Conservation (phyloP, 2,888 invertebrate species). For the Chamaedrilus cognettii region DNA sequence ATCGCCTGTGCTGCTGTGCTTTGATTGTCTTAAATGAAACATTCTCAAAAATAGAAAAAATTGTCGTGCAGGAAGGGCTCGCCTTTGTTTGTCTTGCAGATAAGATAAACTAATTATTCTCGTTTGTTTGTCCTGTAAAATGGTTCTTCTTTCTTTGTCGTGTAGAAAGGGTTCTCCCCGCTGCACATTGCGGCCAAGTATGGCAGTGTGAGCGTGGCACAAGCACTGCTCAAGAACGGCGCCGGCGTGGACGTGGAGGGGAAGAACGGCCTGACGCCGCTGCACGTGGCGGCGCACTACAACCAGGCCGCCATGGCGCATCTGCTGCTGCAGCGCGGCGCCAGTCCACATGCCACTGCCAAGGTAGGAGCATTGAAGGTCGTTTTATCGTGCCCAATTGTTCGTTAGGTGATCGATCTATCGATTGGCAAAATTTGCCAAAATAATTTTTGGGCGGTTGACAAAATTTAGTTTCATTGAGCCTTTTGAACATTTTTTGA, state of each 20-base stretch:
- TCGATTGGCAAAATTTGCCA: too few species aligned
- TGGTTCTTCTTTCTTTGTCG: not conserved
- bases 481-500: too few species aligned
- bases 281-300: slow-evolving; percentile 98
- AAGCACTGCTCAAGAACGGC: slow-evolving; percentile 87
- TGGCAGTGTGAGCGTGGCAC: slow-evolving; percentile 86
- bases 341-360: slow-evolving; percentile 93
- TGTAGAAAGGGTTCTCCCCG: slow-evolving; percentile 88
- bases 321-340: slow-evolving; percentile 89
- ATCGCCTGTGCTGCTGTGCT: too few species aligned
- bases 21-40: too few species aligned
- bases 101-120: too few species aligned
- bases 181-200: slow-evolving; percentile 98
- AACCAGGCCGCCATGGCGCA: slow-evolving; percentile 85
- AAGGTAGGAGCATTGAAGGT: slow-evolving; percentile 70
- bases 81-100: too few species aligned
- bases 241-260: slow-evolving; percentile 96
- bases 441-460: too few species aligned
- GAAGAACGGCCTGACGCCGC: slow-evolving; percentile 90
- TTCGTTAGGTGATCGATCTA: too few species aligned
- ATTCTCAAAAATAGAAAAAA: too few species aligned
- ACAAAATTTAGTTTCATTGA: too few species aligned
- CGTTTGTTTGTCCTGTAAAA: not conserved
- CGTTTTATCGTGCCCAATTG: not conserved
- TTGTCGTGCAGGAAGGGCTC: too few species aligned